A percentile compares a stretch with the other conserved stretches of the same genome.
These are phyloP conservation scores for Labeo catla DNA, from an alignment of 2,113 vertebrate genomes.

Conservation along the genomic window DNA sequence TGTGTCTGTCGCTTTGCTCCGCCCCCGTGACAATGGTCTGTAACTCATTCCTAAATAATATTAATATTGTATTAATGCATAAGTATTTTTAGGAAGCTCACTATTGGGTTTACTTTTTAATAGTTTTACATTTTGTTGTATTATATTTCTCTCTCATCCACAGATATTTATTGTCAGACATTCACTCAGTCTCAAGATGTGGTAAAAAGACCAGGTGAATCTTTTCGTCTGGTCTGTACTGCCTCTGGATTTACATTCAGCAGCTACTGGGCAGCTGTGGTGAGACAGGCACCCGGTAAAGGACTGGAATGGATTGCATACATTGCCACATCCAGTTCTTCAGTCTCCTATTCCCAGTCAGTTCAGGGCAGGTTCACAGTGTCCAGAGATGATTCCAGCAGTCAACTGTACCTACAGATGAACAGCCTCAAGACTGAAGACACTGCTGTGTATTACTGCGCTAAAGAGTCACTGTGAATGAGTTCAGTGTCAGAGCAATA, in stretches of 20 bases:
- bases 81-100: too few relatives aligned
- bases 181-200: too few relatives aligned
- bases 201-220: too few relatives aligned
- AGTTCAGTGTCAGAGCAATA: not conserved
- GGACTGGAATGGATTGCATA: not conserved
- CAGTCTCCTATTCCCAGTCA: slow-evolving; percentile 39
- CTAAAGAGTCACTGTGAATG: slow-evolving; percentile 11
- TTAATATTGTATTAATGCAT: too few relatives aligned
- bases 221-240: too few relatives aligned
- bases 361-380: slow-evolving; percentile 58
- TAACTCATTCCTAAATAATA: not conserved
- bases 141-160: not conserved
- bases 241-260: too few relatives aligned
- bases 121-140: not conserved
- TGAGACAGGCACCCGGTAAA: too few relatives aligned
- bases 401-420: slow-evolving; percentile 58
- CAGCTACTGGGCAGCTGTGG: too few relatives aligned
- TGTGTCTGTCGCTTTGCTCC: too few relatives aligned
- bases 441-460: slow-evolving; percentile 49
- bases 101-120: too few relatives aligned
- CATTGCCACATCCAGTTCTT: not conserved
- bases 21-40: too few relatives aligned
- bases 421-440: slow-evolving; percentile 56
- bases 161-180: not conserved
- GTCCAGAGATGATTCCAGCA: slow-evolving; percentile 57